phyloP scores from a whole-genome alignment of 2,113 vertebrate species.

The Tricholaema leucomelas region DNA sequence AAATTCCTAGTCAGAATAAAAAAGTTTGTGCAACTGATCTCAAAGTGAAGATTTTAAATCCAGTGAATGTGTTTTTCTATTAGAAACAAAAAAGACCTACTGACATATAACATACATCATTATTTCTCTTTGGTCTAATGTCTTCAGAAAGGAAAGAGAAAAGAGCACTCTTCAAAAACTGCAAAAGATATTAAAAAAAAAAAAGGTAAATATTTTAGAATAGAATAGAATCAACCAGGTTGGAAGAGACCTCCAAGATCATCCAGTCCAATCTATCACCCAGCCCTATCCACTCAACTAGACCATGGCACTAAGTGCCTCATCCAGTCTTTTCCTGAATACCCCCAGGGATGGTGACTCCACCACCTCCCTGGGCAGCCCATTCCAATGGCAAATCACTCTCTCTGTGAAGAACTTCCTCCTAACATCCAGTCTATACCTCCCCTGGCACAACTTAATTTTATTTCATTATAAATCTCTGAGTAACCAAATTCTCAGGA shows the following conservation, averaged over 20 bases:
- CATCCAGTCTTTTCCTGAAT: too few relatives aligned
- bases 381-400: too few relatives aligned
- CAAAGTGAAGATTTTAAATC: background rate
- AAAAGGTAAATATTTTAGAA: background rate
- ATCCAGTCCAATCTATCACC: too few relatives aligned
- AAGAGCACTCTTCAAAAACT: fast-evolving
- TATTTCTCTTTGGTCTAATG: background rate
- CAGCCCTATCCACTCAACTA: too few relatives aligned
- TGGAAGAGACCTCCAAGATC: too few relatives aligned
- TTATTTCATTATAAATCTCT: background rate
- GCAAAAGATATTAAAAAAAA: background rate
- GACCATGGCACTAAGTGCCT: too few relatives aligned
- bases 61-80: background rate
- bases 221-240: too few relatives aligned
- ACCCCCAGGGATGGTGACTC: too few relatives aligned
- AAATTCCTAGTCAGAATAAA: background rate
- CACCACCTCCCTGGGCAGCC: too few relatives aligned
- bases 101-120: background rate
- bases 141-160: background rate
- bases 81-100: background rate
- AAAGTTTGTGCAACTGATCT: background rate
- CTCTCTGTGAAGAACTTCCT: too few relatives aligned
- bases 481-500: background rate
- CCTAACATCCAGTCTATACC: too few relatives aligned
- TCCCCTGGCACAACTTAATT: too few relatives aligned